Evolutionary conservation across 2,113 vertebrate genomes (phyloP).

Genomic region (Anthoscopus minutus): DNA sequence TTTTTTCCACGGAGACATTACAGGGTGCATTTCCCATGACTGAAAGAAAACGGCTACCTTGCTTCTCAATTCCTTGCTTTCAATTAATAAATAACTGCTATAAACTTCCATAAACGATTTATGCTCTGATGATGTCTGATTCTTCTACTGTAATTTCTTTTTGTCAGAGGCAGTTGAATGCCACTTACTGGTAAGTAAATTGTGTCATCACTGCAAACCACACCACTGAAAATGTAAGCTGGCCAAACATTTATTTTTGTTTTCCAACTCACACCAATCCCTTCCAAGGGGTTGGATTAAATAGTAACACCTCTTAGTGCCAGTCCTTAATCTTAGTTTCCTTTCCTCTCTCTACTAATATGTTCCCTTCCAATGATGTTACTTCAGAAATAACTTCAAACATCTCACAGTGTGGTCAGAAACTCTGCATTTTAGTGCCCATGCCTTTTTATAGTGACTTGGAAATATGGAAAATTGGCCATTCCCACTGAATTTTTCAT

Average conservation of each 20-base stretch:
- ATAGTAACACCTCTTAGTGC: background rate
- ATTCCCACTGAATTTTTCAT: background rate
- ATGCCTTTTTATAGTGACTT: background rate
- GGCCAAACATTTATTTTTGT: slow-evolving; percentile 2
- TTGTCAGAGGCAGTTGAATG: slow-evolving; percentile 34
- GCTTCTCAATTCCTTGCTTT: slow-evolving; percentile 32
- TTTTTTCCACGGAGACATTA: slow-evolving; percentile 42
- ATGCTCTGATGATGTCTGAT: slow-evolving; percentile 13
- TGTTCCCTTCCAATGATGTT: background rate
- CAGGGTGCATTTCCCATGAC: slow-evolving; percentile 15
- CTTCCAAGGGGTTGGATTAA: background rate
- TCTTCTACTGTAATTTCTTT: slow-evolving; percentile 47
- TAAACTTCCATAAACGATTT: slow-evolving; percentile 15
- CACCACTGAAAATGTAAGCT: background rate
- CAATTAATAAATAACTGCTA: slow-evolving; percentile 47
- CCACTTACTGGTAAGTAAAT: slow-evolving; percentile 45
- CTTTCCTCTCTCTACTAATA: background rate
- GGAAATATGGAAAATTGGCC: background rate
- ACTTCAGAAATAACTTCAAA: background rate
- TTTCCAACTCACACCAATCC: background rate
- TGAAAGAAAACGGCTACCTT: slow-evolving; percentile 36
- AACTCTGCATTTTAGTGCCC: background rate
- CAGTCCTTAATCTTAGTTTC: background rate
- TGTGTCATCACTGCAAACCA: slow-evolving; percentile 31
- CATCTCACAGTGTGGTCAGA: background rate